Conservation (phyloP, 1,140 invertebrate species). For the Ostrea edulis region DNA sequence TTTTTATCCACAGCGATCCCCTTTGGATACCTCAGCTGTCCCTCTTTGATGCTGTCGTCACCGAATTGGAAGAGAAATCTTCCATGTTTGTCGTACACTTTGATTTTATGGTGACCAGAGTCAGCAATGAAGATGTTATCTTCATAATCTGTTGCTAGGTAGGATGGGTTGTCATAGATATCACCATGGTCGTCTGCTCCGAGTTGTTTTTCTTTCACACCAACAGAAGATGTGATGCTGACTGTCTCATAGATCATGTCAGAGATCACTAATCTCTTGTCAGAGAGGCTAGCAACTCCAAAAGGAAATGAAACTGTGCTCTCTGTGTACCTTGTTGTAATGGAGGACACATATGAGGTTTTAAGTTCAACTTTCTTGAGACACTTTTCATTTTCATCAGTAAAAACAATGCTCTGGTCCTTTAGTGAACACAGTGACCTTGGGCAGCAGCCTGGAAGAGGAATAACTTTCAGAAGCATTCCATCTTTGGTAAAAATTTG, state of each 20-base stretch:
- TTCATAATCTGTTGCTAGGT: slow-evolving; percentile 77
- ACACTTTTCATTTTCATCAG: slow-evolving; percentile 59
- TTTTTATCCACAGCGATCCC: slow-evolving; percentile 98
- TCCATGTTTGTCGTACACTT: slow-evolving; percentile 75
- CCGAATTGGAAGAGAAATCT: slow-evolving; percentile 61
- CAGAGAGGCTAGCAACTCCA: slow-evolving; percentile 49
- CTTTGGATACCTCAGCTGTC: slow-evolving; percentile 95
- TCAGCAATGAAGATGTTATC: slow-evolving; percentile 82
- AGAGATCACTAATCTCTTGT: slow-evolving; percentile 55
- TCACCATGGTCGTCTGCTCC: slow-evolving; percentile 91
- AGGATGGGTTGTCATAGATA: slow-evolving; percentile 80
- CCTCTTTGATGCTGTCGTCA: slow-evolving; percentile 56
- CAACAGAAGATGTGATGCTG: slow-evolving; percentile 48
- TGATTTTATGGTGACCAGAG: slow-evolving; percentile 82
- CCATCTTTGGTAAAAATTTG: slow-evolving; percentile 56
- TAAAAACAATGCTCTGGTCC: slow-evolving; percentile 49
- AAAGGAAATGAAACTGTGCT: slow-evolving; percentile 54
- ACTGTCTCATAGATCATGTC: slow-evolving; percentile 62
- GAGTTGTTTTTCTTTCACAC: slow-evolving; percentile 83
- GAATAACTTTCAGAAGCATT: slow-evolving; percentile 40
- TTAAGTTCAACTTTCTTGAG: slow-evolving; percentile 50
- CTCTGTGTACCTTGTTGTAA: slow-evolving; percentile 12
- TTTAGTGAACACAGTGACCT: slow-evolving; percentile 47
- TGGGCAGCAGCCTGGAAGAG: slow-evolving; percentile 45
- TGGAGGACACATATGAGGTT: neutral